phyloP scores from a whole-genome alignment of 2,797 vertebrate genomes.

The Hozukius guyotensis region DNA sequence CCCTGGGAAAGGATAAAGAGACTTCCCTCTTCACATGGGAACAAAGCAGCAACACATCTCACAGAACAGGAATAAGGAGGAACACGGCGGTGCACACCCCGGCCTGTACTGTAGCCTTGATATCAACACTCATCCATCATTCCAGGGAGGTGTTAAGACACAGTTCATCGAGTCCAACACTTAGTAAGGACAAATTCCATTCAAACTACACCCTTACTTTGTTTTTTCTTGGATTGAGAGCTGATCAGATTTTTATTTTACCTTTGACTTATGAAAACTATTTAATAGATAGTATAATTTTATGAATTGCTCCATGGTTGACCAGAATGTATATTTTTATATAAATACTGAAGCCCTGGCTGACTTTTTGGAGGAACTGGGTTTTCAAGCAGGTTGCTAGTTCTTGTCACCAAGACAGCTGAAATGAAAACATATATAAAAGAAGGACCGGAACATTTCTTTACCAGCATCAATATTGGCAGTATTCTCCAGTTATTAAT shows the following conservation, averaged over 20 bases:
- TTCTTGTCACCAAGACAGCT: slow-evolving; percentile 10
- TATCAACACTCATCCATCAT: slow-evolving; percentile 46
- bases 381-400: background rate
- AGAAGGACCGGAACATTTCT: background rate
- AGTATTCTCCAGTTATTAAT: background rate
- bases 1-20: slow-evolving; percentile 60
- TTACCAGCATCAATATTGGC: background rate
- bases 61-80: slow-evolving; percentile 51
- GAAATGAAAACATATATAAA: background rate
- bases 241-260: background rate
- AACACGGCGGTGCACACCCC: slow-evolving; percentile 43
- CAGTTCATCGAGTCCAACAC: slow-evolving; percentile 11
- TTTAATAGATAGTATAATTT: background rate
- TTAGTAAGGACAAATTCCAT: background rate
- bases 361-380: background rate
- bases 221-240: background rate
- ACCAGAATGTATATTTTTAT: background rate
- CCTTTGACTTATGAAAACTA: background rate
- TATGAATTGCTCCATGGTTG: background rate
- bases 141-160: background rate
- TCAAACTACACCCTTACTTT: background rate
- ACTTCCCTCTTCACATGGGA: slow-evolving; percentile 72
- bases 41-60: slow-evolving; percentile 57
- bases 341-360: background rate
- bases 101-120: slow-evolving; percentile 8